phyloP scores from a whole-genome alignment of 2,113 vertebrate species.

The Myotis brandtii region DNA sequence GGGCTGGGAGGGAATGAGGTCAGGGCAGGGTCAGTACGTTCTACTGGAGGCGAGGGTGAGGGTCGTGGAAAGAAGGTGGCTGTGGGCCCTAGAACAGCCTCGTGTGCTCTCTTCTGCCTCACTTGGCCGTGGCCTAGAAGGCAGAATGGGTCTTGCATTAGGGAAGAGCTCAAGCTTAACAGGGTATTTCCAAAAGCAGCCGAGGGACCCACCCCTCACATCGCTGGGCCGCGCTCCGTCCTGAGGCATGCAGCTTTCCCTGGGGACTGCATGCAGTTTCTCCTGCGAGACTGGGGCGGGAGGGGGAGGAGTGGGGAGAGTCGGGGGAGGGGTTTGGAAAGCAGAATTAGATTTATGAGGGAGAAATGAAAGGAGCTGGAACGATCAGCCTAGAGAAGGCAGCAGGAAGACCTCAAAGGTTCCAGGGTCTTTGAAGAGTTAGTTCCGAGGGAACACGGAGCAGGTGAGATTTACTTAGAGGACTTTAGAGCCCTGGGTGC shows the following conservation, averaged over 20 bases:
- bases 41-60: background rate
- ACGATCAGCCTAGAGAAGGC: background rate
- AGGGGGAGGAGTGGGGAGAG: background rate
- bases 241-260: background rate
- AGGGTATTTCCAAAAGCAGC: slow-evolving; percentile 27
- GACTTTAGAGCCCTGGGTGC: background rate
- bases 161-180: slow-evolving; percentile 29
- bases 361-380: background rate
- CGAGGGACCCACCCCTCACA: background rate
- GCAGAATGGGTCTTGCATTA: background rate
- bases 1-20: slow-evolving; percentile 18
- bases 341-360: slow-evolving; percentile 8
- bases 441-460: slow-evolving; percentile 1
- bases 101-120: background rate
- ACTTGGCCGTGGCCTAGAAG: background rate
- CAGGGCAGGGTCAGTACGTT: background rate
- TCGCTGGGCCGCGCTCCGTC: background rate
- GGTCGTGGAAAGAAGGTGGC: background rate
- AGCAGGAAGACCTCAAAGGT: background rate
- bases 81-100: background rate
- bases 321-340: slow-evolving; percentile 9
- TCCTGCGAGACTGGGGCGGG: background rate
- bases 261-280: slow-evolving; percentile 1
- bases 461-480: background rate
- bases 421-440: background rate